Conservation (phyloP, 1,140 invertebrate species). For the Bombus polaris region DNA sequence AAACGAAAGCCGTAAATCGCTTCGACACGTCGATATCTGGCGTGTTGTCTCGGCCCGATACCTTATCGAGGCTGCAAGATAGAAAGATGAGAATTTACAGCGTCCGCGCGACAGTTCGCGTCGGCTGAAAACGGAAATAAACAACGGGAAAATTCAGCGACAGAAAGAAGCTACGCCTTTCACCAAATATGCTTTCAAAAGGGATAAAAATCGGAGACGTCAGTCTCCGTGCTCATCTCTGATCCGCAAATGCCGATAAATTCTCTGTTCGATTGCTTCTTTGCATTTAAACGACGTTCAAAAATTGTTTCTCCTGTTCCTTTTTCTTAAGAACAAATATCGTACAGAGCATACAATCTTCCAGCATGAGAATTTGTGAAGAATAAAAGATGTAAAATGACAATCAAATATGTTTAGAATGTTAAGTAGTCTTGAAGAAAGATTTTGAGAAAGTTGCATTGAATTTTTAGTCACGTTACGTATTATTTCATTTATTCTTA, state of each 20-base stretch:
- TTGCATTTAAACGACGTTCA: not conserved
- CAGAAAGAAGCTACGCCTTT: conserved; percentile 29
- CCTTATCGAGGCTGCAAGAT: conserved; percentile 63
- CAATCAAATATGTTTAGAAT: too few species aligned
- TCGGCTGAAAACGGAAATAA: conserved; percentile 20
- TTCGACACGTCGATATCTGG: conserved; percentile 64
- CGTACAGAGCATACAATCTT: not conserved
- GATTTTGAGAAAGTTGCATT: too few species aligned
- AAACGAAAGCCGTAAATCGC: conserved; percentile 66
- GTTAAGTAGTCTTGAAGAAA: too few species aligned
- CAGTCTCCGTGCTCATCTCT: not conserved
- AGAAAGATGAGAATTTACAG: conserved; percentile 67
- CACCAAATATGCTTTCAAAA: conserved; percentile 13
- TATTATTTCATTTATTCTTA: too few species aligned
- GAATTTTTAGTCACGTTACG: too few species aligned
- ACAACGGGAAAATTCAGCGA: conserved; percentile 40
- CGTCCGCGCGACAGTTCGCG: conserved; percentile 57
- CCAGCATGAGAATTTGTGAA: not conserved
- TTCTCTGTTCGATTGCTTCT: not conserved
- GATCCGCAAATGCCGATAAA: not conserved
- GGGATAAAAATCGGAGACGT: conserved; percentile 1
- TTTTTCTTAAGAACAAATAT: not conserved
- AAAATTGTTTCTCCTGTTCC: not conserved
- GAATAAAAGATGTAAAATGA: too few species aligned
- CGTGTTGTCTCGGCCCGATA: conserved; percentile 65